Conservation (phyloP, 2,113 vertebrate species). For the Athene noctua region DNA sequence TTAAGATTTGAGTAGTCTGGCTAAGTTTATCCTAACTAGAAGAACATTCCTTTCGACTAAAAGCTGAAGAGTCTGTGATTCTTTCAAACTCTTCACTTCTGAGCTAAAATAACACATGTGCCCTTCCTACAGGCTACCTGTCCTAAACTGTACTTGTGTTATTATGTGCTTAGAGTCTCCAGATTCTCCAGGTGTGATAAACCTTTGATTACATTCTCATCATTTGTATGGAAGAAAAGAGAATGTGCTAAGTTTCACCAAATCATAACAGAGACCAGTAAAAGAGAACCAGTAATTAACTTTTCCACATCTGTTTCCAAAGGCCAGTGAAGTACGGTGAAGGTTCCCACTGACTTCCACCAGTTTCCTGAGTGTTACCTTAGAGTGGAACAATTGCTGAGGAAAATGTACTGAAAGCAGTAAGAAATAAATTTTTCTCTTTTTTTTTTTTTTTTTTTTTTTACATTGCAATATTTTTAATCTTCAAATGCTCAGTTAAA, state of each 20-base stretch:
- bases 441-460: not conserved
- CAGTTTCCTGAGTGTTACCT: not conserved
- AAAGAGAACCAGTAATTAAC: not conserved
- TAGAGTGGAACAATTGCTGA: not conserved
- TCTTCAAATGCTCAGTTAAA: not conserved
- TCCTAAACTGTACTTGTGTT: not conserved
- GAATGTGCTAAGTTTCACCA: not conserved
- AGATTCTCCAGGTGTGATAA: not conserved
- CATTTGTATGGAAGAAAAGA: not conserved
- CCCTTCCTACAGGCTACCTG: not conserved
- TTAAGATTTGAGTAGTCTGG: not conserved
- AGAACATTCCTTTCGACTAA: not conserved
- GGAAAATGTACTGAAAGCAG: not conserved
- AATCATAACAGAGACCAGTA: not conserved
- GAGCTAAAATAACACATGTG: not conserved
- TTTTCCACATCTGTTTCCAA: not conserved
- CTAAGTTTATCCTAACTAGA: not conserved
- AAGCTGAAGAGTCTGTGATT: not conserved
- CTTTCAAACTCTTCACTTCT: not conserved
- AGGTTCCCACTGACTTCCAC: not conserved
- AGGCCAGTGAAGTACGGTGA: not conserved
- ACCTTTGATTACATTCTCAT: not conserved
- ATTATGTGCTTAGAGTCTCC: not conserved
- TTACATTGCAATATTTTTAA: not conserved
- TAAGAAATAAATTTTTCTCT: not conserved